These are phyloP conservation scores for Siphlonurus alternatus DNA, from an alignment of 2,888 invertebrate genomes.

Conservation along the genomic window DNA sequence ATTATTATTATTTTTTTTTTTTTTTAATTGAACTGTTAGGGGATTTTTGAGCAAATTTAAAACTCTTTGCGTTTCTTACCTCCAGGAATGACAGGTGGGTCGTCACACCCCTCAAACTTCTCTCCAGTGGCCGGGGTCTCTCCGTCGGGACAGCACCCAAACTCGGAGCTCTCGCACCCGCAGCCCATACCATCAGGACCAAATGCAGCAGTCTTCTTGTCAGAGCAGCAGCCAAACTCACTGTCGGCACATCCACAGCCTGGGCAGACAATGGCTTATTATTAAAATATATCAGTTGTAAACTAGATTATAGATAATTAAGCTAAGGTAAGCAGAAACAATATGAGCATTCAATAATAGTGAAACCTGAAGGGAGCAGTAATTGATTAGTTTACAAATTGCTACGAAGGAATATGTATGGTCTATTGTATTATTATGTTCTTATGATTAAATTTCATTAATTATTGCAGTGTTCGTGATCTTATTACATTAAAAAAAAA, in stretches of 20 bases:
- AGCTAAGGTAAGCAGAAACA: no score
- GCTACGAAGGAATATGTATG: no score
- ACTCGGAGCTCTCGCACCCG: conserved; percentile 56
- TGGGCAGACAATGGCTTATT: conserved; percentile 25
- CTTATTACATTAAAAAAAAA: no score
- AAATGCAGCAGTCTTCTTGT: conserved; percentile 59
- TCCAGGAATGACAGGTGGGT: conserved; percentile 49
- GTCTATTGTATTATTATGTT: no score
- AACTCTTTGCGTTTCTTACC: conserved; percentile 24
- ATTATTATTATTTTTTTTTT: conserved; percentile 5
- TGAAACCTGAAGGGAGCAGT: no score
- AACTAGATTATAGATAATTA: no score
- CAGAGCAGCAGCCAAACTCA: conserved; percentile 69
- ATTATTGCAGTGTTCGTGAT: no score
- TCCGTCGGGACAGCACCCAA: conserved; percentile 80
- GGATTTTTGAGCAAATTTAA: not conserved
- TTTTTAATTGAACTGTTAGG: not conserved
- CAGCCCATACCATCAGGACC: conserved; percentile 68
- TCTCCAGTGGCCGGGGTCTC: conserved; percentile 56
- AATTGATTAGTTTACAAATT: no score
- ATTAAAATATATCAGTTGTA: not conserved
- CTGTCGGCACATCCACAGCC: conserved; percentile 65
- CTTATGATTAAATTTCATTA: no score
- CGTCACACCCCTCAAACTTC: conserved; percentile 68
- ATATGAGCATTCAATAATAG: no score